Evolutionary conservation across 2,888 invertebrate species (phyloP).

Genomic region (Balanococcus diminutus): DNA sequence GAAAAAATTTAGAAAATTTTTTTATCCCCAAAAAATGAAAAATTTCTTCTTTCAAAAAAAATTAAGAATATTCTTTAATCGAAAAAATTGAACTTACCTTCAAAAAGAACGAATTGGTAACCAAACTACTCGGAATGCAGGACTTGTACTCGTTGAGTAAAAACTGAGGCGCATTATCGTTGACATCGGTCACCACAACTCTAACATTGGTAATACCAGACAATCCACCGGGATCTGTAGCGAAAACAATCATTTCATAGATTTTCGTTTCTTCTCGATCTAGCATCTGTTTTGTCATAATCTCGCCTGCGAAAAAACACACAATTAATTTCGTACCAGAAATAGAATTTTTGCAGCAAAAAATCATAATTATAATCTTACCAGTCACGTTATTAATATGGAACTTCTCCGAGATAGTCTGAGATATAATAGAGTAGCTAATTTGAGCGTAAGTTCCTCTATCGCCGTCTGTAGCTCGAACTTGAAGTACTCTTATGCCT

Average conservation of each 20-base stretch:
- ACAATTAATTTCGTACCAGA: neutral
- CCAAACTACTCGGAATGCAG: constrained; percentile 69
- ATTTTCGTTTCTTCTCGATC: constrained; percentile 75
- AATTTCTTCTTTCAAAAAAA: no score
- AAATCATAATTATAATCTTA: constrained; percentile 33
- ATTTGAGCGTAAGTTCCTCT: constrained; percentile 64
- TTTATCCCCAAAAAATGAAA: no score
- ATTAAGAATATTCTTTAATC: no score
- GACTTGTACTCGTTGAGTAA: constrained; percentile 78
- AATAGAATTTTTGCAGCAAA: no score
- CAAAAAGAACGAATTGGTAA: constrained; percentile 67
- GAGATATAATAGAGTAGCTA: constrained; percentile 79
- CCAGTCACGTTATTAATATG: constrained; percentile 75
- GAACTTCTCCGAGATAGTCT: constrained; percentile 74
- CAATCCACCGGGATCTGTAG: constrained; percentile 81
- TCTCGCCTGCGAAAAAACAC: constrained; percentile 61
- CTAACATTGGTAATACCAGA: constrained; percentile 76
- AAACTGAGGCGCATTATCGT: constrained; percentile 83
- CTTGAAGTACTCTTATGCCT: constrained; percentile 76
- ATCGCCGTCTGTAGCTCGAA: constrained; percentile 76
- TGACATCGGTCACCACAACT: constrained; percentile 81
- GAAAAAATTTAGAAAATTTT: no score
- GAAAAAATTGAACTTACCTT: constrained; percentile 66
- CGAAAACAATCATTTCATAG: constrained; percentile 80
- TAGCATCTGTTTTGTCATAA: constrained; percentile 61